These are phyloP conservation scores for Empis stercorea DNA, from an alignment of 2,888 invertebrate species.

Conservation along the genomic window DNA sequence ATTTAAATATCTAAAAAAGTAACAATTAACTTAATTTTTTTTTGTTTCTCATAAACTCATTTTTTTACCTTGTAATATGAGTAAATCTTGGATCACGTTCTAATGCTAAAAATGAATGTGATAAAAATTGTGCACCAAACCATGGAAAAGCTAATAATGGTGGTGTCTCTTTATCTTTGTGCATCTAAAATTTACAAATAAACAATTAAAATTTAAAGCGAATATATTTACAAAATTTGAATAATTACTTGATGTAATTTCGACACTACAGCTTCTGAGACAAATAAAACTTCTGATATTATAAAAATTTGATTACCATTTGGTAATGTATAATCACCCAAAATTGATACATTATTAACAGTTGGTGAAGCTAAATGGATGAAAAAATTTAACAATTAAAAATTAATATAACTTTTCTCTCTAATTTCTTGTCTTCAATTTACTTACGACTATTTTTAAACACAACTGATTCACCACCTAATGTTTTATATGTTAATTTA, in stretches of 20 bases:
- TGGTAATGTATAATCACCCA: slow-evolving; percentile 46
- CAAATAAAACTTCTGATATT: slow-evolving; percentile 47
- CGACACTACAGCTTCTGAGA: slow-evolving; percentile 47
- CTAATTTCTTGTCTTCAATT: too few species aligned
- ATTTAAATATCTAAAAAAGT: slow-evolving; percentile 42
- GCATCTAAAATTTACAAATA: slow-evolving; percentile 27
- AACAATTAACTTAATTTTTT: too few species aligned
- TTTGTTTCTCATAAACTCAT: too few species aligned
- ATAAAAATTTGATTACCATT: slow-evolving; percentile 51
- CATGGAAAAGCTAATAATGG: slow-evolving; percentile 50
- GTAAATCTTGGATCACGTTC: slow-evolving; percentile 44
- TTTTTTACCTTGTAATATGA: slow-evolving; percentile 39
- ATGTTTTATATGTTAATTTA: slow-evolving; percentile 41
- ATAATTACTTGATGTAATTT: slow-evolving; percentile 43
- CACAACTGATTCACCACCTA: slow-evolving; percentile 44
- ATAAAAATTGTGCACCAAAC: slow-evolving; percentile 51
- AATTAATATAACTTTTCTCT: not conserved
- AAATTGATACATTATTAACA: slow-evolving; percentile 46
- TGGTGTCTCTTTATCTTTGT: slow-evolving; percentile 51
- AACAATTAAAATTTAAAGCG: too few species aligned
- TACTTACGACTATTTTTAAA: slow-evolving; percentile 46
- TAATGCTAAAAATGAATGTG: slow-evolving; percentile 47
- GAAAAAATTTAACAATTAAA: not conserved
- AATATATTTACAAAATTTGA: not conserved
- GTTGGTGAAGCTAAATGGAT: slow-evolving; percentile 37